Evolutionary conservation across 2,113 vertebrate genomes (phyloP).

Genomic region (Crotophaga sulcirostris): DNA sequence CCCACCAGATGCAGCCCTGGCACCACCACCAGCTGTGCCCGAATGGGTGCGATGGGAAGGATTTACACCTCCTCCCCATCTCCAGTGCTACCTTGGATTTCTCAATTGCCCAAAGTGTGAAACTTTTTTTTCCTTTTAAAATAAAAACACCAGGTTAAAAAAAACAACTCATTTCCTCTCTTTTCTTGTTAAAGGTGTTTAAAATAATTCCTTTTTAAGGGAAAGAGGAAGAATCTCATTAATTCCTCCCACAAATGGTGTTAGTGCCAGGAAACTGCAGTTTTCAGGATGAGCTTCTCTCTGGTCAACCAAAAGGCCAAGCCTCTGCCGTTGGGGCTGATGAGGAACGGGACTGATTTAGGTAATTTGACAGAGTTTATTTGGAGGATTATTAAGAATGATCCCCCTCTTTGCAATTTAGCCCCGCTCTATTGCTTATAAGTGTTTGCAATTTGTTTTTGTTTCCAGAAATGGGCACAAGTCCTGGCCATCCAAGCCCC

Average conservation of each 20-base stretch:
- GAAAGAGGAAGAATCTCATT: slow-evolving; percentile 48
- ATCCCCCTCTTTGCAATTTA: neutral
- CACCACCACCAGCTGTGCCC: neutral
- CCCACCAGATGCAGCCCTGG: neutral
- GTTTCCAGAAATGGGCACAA: neutral
- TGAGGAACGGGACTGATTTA: neutral
- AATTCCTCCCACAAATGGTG: slow-evolving; percentile 20
- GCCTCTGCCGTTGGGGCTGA: neutral
- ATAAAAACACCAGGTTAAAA: neutral
- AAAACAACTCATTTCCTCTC: neutral
- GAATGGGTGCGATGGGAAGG: rapidly evolving
- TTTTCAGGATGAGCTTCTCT: neutral
- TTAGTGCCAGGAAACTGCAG: neutral
- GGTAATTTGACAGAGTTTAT: neutral
- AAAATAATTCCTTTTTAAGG: slow-evolving; percentile 9
- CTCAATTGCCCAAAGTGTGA: neutral
- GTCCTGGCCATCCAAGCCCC: neutral
- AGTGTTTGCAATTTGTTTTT: neutral
- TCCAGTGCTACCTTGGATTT: neutral
- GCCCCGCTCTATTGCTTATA: neutral
- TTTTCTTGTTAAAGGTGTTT: slow-evolving; percentile 41
- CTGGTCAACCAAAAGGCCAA: neutral
- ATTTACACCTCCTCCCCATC: neutral
- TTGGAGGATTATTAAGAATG: neutral
- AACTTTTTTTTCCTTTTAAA: slow-evolving; percentile 2